Evolutionary conservation across 2,113 vertebrate genomes (phyloP).

Genomic region (Lampris incognitus): DNA sequence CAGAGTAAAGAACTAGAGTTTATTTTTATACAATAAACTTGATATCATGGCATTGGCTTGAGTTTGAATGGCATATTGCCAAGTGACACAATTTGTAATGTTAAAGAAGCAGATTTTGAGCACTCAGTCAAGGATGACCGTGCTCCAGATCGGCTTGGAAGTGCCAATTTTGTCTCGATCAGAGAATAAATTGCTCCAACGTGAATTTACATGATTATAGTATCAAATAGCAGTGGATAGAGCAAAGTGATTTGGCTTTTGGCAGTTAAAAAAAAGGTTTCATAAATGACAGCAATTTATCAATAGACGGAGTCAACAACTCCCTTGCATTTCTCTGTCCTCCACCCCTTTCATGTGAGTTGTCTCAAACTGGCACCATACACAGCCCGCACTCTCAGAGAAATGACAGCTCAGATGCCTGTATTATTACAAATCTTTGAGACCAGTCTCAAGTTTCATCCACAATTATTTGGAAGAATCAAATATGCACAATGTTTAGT

Average conservation of each 20-base stretch:
- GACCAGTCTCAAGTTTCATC: not conserved
- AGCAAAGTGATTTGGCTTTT: not conserved
- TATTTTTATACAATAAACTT: too few species aligned
- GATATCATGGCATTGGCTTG: too few species aligned
- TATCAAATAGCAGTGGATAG: not conserved
- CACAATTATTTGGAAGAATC: not conserved
- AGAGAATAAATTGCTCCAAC: too few species aligned
- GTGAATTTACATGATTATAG: too few species aligned
- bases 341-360: not conserved
- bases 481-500: not conserved
- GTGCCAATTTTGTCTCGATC: too few species aligned
- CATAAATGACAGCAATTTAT: not conserved
- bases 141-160: too few species aligned
- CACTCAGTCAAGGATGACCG: too few species aligned
- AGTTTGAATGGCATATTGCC: too few species aligned
- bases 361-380: not conserved
- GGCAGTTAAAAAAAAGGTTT: not conserved
- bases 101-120: too few species aligned
- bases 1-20: too few species aligned
- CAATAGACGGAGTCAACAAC: not conserved
- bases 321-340: not conserved
- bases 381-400: not conserved
- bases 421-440: not conserved
- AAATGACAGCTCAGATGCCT: not conserved
- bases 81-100: too few species aligned